Conservation (phyloP, 2,888 invertebrate species). For the Stratiomys singularior region DNA sequence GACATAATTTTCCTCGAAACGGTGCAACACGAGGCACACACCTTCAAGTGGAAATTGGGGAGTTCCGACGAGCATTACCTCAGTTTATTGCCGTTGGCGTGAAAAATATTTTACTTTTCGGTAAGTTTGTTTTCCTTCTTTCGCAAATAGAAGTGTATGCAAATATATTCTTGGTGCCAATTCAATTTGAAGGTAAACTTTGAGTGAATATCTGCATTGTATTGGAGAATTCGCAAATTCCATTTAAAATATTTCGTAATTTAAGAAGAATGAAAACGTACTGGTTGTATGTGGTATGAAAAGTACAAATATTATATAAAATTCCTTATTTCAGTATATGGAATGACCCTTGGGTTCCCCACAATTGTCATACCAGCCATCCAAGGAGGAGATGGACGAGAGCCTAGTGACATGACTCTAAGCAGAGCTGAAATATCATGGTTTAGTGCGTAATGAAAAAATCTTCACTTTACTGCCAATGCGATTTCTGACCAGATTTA, state of each 20-base stretch:
- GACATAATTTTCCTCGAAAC: constrained; percentile 28
- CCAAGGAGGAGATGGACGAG: constrained; percentile 66
- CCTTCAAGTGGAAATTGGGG: constrained; percentile 58
- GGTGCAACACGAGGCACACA: neutral
- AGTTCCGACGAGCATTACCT: constrained; percentile 72
- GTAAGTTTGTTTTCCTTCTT: constrained; percentile 61
- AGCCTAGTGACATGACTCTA: constrained; percentile 67
- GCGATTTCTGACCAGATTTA: constrained; percentile 16
- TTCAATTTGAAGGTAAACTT: too few relatives aligned
- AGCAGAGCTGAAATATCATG: constrained; percentile 76
- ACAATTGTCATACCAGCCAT: constrained; percentile 84
- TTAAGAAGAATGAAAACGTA: too few relatives aligned
- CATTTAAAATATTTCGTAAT: too few relatives aligned
- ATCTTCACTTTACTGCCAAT: neutral
- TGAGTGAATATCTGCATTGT: too few relatives aligned
- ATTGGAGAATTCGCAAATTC: too few relatives aligned
- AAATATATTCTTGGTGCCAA: too few relatives aligned
- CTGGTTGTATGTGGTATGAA: too few relatives aligned
- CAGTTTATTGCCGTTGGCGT: constrained; percentile 83
- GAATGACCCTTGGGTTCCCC: constrained; percentile 83
- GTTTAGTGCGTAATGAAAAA: constrained; percentile 70
- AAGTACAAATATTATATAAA: too few relatives aligned
- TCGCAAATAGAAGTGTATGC: too few relatives aligned
- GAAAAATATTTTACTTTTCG: constrained; percentile 80
- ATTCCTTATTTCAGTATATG: constrained; percentile 70